Base-by-base conservation (phyloP, 1,140 invertebrate genomes). In the Manduca sexta region DNA sequence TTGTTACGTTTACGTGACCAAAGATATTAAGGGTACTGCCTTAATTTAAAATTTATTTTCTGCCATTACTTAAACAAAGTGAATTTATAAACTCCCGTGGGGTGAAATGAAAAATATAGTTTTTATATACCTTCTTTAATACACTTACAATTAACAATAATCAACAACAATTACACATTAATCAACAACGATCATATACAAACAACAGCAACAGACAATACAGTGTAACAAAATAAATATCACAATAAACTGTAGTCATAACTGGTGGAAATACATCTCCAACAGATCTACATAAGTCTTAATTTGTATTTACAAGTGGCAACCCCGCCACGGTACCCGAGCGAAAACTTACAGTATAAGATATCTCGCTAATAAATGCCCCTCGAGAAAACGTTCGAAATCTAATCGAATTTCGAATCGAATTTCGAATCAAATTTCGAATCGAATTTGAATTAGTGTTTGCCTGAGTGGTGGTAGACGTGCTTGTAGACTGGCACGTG, bases 401-500 rank as follows among this genome's bases (percentile, higher is more conserved):
- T 34, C 16, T 14, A 34, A 34, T 11, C 14, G 7, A 6, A 14
- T 34, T 14, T 29, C 43, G 45, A n/a, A 29, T 29, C 13, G 40
- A 29, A 26, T 26, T 42, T 42, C 40, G 26, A 42, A 29, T 18
- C 6, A 21, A 26, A 26, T 5, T 42, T 15, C 8, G 4, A n/a
- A 34, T 11, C 1, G 11, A 31, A 18, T 18, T 0, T 12, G 3
- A 15, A 52, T 78, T 84, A 87, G 70, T 87, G 83, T 60, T 87
- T 86, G 60, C 85, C 85, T 54, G 90, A 89, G 74, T 92, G 90
- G 68, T 92, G 92, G 85, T 93, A 92, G 57, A 94, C 90, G 77
- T 93, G 92, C 76, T 93, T 93, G 87, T 93, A 94, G 40, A 93
- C 91, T 3, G 92, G 92, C n/a, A 92, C 90, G 59, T 93, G 92